Conservation (phyloP, 2,888 invertebrate genomes). For the Meliscaeva auricollis region DNA sequence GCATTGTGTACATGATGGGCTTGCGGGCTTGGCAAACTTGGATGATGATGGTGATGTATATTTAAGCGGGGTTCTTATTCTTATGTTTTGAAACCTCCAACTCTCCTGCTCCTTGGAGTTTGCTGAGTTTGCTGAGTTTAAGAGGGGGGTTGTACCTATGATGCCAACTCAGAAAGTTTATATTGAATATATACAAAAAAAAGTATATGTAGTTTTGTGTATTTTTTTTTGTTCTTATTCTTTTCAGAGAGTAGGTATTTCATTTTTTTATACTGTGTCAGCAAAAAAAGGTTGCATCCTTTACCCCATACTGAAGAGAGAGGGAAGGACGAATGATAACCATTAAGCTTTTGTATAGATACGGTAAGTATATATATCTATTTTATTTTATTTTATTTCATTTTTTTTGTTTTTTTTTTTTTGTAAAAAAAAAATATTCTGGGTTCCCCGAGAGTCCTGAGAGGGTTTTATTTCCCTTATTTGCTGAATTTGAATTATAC, state of each 20-base stretch:
- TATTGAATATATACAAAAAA: slow-evolving; percentile 43
- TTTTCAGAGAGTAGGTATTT: slow-evolving; percentile 23
- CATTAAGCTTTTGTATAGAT: slow-evolving; percentile 35
- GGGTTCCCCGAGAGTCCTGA: slow-evolving; percentile 24
- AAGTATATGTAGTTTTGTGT: neutral
- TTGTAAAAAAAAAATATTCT: slow-evolving; percentile 44
- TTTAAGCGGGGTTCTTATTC: slow-evolving; percentile 64
- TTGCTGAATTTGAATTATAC: slow-evolving; percentile 57
- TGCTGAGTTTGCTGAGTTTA: neutral
- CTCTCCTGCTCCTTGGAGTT: slow-evolving; percentile 17
- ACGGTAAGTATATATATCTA: neutral
- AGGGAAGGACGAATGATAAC: slow-evolving; percentile 54
- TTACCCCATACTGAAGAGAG: neutral
- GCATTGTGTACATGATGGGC: slow-evolving; percentile 19
- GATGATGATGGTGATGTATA: slow-evolving; percentile 36
- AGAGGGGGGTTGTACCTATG: neutral
- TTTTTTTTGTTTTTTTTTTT: no score
- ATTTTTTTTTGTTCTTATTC: slow-evolving; percentile 2
- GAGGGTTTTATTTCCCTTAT: neutral
- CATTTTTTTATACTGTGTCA: slow-evolving; percentile 52
- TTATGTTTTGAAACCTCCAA: slow-evolving; percentile 58
- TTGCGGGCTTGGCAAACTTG: slow-evolving; percentile 31
- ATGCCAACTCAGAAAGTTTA: slow-evolving; percentile 29
- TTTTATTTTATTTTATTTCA: no score
- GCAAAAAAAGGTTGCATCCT: slow-evolving; percentile 49